Evolutionary conservation across 2,888 invertebrate species (phyloP).

Genomic region (Acrobasis repandana): DNA sequence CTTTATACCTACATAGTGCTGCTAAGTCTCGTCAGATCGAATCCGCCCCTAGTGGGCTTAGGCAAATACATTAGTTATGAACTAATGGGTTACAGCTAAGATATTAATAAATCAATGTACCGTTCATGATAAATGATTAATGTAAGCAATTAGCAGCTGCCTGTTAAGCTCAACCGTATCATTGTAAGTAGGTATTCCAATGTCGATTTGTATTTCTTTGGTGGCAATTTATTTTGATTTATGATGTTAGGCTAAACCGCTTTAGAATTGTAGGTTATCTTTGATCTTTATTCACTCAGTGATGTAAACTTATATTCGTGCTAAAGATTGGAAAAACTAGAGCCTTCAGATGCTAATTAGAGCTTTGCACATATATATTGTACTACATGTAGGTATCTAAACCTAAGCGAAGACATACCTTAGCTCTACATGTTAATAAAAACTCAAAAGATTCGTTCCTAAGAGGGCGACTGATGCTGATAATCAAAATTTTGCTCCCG

Average conservation of each 20-base stretch:
- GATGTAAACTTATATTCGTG: too few species aligned
- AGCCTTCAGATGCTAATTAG: too few species aligned
- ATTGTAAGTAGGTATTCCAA: conserved; percentile 4
- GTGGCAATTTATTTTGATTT: not conserved
- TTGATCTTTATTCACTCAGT: too few species aligned
- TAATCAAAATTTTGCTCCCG: too few species aligned
- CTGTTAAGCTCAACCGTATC: conserved; percentile 13
- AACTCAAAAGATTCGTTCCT: too few species aligned
- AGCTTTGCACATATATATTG: too few species aligned
- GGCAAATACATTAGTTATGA: conserved; percentile 28
- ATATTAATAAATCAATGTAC: conserved; percentile 35
- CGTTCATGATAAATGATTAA: conserved; percentile 35
- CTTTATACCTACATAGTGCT: not conserved
- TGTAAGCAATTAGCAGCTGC: conserved; percentile 34
- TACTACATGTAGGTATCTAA: too few species aligned
- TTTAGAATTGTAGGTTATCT: too few species aligned
- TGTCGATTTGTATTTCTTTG: not conserved
- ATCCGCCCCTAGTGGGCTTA: conserved; percentile 24
- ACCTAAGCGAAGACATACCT: not conserved
- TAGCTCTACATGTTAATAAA: not conserved
- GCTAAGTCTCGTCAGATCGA: conserved; percentile 10
- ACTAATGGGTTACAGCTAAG: conserved; percentile 26
- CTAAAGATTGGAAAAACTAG: too few species aligned
- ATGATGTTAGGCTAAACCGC: not conserved
- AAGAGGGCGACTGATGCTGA: too few species aligned